Base-by-base conservation (phyloP, 2,797 vertebrate species). In the Manis crassicaudata region DNA sequence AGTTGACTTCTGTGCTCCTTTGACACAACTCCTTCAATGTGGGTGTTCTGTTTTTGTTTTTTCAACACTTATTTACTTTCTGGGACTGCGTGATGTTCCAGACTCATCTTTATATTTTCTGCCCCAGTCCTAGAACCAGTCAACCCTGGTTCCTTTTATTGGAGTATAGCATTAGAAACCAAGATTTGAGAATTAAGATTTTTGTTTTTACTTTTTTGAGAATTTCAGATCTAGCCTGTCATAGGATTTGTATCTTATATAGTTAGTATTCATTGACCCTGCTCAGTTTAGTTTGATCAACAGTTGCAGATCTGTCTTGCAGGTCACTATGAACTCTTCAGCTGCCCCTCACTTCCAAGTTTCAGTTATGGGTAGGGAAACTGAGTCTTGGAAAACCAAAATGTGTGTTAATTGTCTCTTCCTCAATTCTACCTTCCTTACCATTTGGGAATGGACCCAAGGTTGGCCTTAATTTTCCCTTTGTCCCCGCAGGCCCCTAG, bases 361-460 rank as follows among this genome's bases (percentile, higher is more conserved):
- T 90, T 83, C 52, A 77, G 13, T 67, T 17, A 56, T 58, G 20
- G 13, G 35, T 67, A 60, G 76, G 23, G 73, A 96, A 88, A 75
- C n/a, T 40, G 93, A 95, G 68, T 79, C 75, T 27, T 58, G n/a
- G 52, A 62, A 86, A 72, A 60, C 29, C 62, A 76, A 88, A 95
- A 76, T 62, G 5, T 56, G 21, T 52, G 67, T 21, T 29, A 18
- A 62, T 65, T n/a, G 6, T 87, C 56, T 92, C 68, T 89, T 85
- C n/a, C 18, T 80, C 40, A n/a, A 2, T 62, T 68, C 70, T 88
- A 16, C 37, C 17, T 87, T 86, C 40, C 46, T 84, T 62, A 46
- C 6, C 14, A 29, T 79, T 10, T 84, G 29, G 20, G 18, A 85
- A 84, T 63, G 43, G 35, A 35, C n/a, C 27, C 54, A 40, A 56